Percentiles rank a stretch among this genome's conserved stretches.
These are phyloP conservation scores for Champsocephalus esox DNA, from an alignment of 2,797 vertebrate species.

Conservation along the genomic window DNA sequence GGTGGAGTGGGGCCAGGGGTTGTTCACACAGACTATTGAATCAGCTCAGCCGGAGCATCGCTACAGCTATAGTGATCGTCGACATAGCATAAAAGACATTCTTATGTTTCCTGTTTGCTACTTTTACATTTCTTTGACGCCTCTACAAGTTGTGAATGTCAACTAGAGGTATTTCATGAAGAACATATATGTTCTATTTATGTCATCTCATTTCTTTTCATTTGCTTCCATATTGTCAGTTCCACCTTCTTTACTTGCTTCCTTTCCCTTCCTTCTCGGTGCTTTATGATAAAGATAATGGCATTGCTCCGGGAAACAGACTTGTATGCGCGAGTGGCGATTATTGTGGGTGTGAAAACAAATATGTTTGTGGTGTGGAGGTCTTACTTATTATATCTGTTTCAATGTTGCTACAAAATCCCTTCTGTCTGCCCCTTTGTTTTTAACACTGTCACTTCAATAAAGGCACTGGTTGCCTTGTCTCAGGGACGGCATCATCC, in stretches of 20 bases:
- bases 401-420: no score
- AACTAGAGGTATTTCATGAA: constrained; percentile 19
- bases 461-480: no score
- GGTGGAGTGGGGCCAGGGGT: constrained; percentile 70
- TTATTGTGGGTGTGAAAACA: no score
- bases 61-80: constrained; percentile 8
- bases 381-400: no score
- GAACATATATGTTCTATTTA: constrained; percentile 51
- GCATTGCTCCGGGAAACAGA: no score
- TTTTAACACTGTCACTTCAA: no score
- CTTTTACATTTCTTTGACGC: not conserved
- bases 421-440: no score
- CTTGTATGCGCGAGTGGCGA: no score
- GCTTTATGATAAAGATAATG: no score
- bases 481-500: no score
- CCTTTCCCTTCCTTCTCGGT: not conserved
- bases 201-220: constrained; percentile 13
- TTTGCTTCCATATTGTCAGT: not conserved
- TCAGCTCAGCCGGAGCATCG: constrained; percentile 81
- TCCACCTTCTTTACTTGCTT: not conserved
- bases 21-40: constrained; percentile 85
- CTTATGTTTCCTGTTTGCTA: not conserved
- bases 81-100: not conserved
- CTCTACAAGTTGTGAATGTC: not conserved
- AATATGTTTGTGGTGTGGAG: no score